These are phyloP conservation scores for Spinus olivaceus DNA, from an alignment of 2,797 vertebrate species.

Conservation along the genomic window DNA sequence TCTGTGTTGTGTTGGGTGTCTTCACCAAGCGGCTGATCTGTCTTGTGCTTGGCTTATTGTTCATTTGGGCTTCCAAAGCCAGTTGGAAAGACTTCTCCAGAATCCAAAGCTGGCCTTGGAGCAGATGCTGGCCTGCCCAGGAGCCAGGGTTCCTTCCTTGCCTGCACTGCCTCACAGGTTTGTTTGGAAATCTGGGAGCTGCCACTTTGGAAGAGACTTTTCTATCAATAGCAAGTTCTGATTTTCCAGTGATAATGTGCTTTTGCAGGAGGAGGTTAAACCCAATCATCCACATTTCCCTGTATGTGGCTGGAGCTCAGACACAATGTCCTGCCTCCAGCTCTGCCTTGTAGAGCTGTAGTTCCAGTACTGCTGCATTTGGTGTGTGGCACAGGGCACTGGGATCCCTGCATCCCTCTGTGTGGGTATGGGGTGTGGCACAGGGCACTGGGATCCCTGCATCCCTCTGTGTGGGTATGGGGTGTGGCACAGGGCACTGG, in stretches of 20 bases:
- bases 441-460: neutral
- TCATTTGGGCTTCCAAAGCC: neutral
- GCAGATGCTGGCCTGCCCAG: neutral
- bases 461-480: neutral
- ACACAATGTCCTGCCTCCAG: accelerated
- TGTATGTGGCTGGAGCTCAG: accelerated
- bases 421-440: neutral
- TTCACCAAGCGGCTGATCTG: neutral
- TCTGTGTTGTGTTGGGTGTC: neutral
- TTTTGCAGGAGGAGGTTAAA: neutral
- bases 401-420: neutral
- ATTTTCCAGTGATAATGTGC: neutral
- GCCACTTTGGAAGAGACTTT: neutral
- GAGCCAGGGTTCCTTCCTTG: accelerated
- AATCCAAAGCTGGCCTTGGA: neutral
- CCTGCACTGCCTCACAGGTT: neutral
- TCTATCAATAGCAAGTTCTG: neutral
- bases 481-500: too few species aligned
- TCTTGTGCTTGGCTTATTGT: accelerated
- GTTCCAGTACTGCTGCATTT: neutral
- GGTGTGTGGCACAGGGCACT: neutral
- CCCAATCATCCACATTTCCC: neutral
- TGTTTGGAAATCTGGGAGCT: neutral
- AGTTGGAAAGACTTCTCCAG: neutral
- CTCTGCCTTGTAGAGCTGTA: neutral